Evolutionary conservation across 2,797 vertebrate genomes (phyloP), one percentile per base, ranked within the genome.

Genomic region (Poeciliopsis infans): DNA sequence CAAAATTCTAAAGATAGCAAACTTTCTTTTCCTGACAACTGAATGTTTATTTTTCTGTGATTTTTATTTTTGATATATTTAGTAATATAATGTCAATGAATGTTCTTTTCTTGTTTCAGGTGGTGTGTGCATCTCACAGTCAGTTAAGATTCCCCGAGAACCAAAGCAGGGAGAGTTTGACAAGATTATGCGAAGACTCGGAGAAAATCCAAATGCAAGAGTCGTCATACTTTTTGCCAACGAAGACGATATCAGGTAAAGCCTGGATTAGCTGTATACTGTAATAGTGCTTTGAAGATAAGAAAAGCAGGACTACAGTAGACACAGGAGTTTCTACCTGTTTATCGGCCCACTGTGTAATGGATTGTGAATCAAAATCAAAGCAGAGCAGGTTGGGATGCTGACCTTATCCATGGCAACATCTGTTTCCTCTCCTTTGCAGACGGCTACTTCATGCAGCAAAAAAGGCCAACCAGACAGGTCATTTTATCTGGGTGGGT

Each of bases 401-500:
- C 68, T 89, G 87, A 93, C 88, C 87, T 93, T 89, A 88, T 91
- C 86, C 41, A 1, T 5, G 23, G 49, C 53, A 91, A 91, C 90
- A 92, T 93, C 87, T 91, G 87, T 86, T 91, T 82, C 78, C 85
- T 86, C 94, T 79, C 86, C 79, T 92, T 91, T 49, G 20, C 95
- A 99, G 98, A 93, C 95, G 96, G 79, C 96, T 99, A 47, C 96
- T 99, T 79, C 96, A 97, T 85, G 97, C 98, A 0, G 98, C 97
- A 20, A 98, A 97, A 91, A 97, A 96, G 91, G 98, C 97, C 23
- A 99, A 99, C 92, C 97, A 98, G 95, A 99, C 97, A 0, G 97
- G 98, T 61, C 98, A 99, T 86, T 99, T 99, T 92, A 97, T 99
- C 95, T 99, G 98, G 98, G 97, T 99, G 95, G 98, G 98, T 53